Base-by-base conservation (phyloP, 2,113 vertebrate species). In the Synodontis membranacea region DNA sequence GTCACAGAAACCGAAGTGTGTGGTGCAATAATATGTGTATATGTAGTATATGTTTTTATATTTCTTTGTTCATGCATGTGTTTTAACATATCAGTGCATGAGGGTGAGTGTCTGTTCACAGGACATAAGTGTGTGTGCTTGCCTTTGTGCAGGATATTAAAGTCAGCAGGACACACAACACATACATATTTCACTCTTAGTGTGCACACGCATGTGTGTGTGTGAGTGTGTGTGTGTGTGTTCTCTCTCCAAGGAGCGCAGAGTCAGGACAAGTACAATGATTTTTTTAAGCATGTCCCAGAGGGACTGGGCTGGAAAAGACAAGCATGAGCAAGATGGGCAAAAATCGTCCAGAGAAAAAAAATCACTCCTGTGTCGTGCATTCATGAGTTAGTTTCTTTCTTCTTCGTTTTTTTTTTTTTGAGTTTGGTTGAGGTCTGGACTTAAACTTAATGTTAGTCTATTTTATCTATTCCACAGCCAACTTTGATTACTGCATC, bases 281-380 rank as follows among this genome's bases (percentile, higher is more conserved):
- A 79, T 79, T 54, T 79, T 78, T 78, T 54, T 76, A 37, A 56
- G 70, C 50, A 68, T 28, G 28, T 60, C 37, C 70, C 28, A 31
- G 25, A 12, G 54, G 39, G 17, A 28, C 58, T 52, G n/a, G 42
- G 11, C 44, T 64, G 58, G 19, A 80, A 80, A 80, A 56, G 31
- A 37, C 31, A 56, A 54, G 31, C 9, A 80, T 56, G 52, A 80
- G 76, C 31, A 80, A 54, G 34, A 79, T 21, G 9, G 76, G 9
- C 48, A 79, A 56, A 80, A 80, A 56, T 37, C 19, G 28, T 80
- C 31, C 50, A 80, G 50, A 80, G 25, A 84, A 46, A 34, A 46
- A 34, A 84, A 56, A 42, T 28, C 9, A 21, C 39, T 75, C 34
- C 70, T 64, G 34, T 54, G 56, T n/a, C n/a, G n/a, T n/a, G n/a